Conservation (phyloP, 2,888 invertebrate species). For the Stenotaenia linearis region DNA sequence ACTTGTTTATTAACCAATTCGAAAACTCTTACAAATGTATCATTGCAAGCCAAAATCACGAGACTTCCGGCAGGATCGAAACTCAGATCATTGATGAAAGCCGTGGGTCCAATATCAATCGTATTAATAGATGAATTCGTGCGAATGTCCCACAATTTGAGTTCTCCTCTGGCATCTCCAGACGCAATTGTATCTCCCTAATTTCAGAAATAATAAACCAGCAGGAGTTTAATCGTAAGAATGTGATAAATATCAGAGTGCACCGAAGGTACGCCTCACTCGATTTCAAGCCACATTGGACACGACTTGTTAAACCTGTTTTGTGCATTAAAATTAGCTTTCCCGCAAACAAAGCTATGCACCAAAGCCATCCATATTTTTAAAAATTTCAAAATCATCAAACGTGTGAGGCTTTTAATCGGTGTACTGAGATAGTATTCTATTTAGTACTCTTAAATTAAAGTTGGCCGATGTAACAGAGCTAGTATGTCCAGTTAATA, state of each 20-base stretch:
- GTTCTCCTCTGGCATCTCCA: neutral
- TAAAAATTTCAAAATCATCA: too few relatives aligned
- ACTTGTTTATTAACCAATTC: neutral
- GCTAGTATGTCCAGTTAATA: neutral
- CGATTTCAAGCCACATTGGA: too few relatives aligned
- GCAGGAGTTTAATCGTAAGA: too few relatives aligned
- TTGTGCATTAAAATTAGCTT: too few relatives aligned
- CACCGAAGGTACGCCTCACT: too few relatives aligned
- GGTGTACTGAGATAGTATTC: too few relatives aligned
- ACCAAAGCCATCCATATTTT: too few relatives aligned
- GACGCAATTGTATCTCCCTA: conserved; percentile 14
- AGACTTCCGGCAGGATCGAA: conserved; percentile 19
- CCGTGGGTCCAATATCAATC: neutral
- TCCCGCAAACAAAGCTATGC: too few relatives aligned
- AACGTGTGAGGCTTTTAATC: too few relatives aligned
- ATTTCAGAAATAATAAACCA: neutral
- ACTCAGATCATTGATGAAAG: neutral
- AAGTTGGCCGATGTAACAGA: neutral
- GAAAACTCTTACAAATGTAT: neutral
- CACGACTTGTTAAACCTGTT: too few relatives aligned
- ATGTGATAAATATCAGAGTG: too few relatives aligned
- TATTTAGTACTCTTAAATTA: conserved; percentile 17
- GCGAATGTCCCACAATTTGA: conserved; percentile 24
- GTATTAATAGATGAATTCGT: neutral
- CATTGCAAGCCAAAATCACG: neutral